phyloP scores from a whole-genome alignment of 2,113 vertebrate species.

The Rhea americana region DNA sequence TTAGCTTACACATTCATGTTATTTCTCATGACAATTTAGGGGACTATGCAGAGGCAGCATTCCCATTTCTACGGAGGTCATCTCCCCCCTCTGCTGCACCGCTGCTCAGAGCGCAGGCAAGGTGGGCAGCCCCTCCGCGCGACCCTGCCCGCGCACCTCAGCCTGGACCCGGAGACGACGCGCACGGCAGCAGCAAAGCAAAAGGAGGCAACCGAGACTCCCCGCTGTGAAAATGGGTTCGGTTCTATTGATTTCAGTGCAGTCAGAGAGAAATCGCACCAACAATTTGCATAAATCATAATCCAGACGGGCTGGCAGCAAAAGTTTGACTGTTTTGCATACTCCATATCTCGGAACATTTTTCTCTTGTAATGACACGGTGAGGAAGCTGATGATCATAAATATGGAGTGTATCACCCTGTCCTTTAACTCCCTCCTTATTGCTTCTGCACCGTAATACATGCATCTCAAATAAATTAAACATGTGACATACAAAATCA shows the following conservation, averaged over 20 bases:
- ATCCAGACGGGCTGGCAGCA: background rate
- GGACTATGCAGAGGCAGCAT: background rate
- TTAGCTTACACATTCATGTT: background rate
- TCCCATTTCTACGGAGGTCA: background rate
- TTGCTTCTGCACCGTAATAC: slow-evolving; percentile 23
- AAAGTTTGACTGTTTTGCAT: background rate
- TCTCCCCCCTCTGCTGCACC: background rate
- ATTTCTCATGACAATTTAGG: background rate
- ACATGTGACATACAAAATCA: slow-evolving; percentile 46
- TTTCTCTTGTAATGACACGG: background rate
- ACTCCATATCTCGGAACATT: background rate
- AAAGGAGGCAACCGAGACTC: background rate
- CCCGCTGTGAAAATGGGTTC: background rate
- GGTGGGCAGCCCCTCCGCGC: background rate
- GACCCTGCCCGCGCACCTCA: fast-evolving
- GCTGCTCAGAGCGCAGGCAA: fast-evolving
- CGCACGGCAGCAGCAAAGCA: background rate
- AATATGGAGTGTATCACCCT: slow-evolving; percentile 15
- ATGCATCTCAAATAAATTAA: slow-evolving; percentile 54
- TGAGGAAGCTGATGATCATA: slow-evolving; percentile 28
- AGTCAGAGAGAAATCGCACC: background rate
- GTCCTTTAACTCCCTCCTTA: background rate
- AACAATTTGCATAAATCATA: background rate
- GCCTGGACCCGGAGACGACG: fast-evolving
- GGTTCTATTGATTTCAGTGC: background rate